Base-by-base conservation (phyloP, 2,797 vertebrate species). In the Lutjanus argentimaculatus region DNA sequence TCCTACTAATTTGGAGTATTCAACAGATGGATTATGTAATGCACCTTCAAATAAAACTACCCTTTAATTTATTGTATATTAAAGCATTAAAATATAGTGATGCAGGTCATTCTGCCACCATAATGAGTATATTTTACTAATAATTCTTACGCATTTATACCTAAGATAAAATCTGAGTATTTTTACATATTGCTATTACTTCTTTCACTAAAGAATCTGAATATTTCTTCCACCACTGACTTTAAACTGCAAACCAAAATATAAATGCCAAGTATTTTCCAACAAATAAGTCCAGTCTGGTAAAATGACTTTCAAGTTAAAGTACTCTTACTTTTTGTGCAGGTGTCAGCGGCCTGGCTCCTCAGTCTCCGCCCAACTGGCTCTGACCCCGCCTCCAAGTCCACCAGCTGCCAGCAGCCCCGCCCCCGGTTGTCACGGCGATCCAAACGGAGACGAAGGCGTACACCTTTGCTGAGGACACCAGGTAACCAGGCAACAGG, bases 341-440 rank as follows among this genome's bases (percentile, higher is more conserved):
- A 90, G 52, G 82, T 61, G 12, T 87, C 59, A 3, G 79, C 52
- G 12, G 68, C 67, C 63, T 16, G 77, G 79, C 66, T 86, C 36
- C 76, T 86, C 36, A 82, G 73, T 43, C 75, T 85, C 56, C 16
- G 79, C 36, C 80, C 83, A 25, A 49, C 72, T 4, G 74, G 61
- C 49, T 75, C 82, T 21, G 88, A 74, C 84, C 84, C 91, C 17
- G 82, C 75, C 56, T 90, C 86, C 85, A 91, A 69, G 78, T 94
- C 90, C 14, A 95, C 94, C 75, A 96, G 88, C 67, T 94, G 92
- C 95, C 95, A 96, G 82, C 86, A 92, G 86, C 90, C 75, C 62
- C 91, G 78, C 43, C 93, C 93, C 36, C 69, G 77, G 88, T 92
- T 71, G 80, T 92, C 93, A 25, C 78, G 85, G 19, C 59, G 93